phyloP scores from a whole-genome alignment of 2,113 vertebrate species.

The Cyprinodon brontotheroides region DNA sequence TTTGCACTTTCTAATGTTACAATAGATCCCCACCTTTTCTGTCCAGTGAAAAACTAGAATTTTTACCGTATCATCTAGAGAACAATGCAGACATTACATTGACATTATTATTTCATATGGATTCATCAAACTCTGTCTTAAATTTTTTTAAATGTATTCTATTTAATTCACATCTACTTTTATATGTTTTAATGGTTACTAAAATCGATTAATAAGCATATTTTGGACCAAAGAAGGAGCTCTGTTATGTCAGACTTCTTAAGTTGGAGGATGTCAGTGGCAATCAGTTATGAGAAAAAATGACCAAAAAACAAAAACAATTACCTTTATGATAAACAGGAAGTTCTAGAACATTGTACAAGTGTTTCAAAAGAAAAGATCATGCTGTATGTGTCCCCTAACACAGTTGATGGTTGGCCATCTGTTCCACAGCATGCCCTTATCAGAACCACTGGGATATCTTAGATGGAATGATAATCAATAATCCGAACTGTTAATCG shows the following conservation, averaged over 20 bases:
- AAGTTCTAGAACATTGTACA: conserved; percentile 6
- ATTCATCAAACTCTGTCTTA: too few species aligned
- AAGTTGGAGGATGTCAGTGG: not conserved
- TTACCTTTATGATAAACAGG: not conserved
- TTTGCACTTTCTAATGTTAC: too few species aligned
- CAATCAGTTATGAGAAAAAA: not conserved
- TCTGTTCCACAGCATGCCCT: conserved; percentile 74
- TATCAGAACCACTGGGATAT: conserved; percentile 80
- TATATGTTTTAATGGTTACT: not conserved
- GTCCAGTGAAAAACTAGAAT: too few species aligned
- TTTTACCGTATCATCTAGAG: too few species aligned
- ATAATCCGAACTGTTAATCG: conserved; percentile 87
- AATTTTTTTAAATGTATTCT: too few species aligned
- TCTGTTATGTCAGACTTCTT: not conserved
- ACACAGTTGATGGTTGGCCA: conserved; percentile 48
- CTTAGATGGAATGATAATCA: conserved; percentile 80
- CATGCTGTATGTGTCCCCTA: conserved; percentile 28
- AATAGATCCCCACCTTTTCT: too few species aligned
- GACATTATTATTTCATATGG: too few species aligned
- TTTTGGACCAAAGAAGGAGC: not conserved
- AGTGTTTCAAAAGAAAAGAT: conserved; percentile 12
- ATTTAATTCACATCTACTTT: not conserved
- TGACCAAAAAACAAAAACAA: not conserved
- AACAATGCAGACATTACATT: too few species aligned
- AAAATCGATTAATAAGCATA: not conserved